A percentile compares a stretch with the other conserved stretches of the same genome.
These are phyloP conservation scores for Amphilophus citrinellus DNA, from an alignment of 2,113 vertebrate genomes.

Conservation along the genomic window DNA sequence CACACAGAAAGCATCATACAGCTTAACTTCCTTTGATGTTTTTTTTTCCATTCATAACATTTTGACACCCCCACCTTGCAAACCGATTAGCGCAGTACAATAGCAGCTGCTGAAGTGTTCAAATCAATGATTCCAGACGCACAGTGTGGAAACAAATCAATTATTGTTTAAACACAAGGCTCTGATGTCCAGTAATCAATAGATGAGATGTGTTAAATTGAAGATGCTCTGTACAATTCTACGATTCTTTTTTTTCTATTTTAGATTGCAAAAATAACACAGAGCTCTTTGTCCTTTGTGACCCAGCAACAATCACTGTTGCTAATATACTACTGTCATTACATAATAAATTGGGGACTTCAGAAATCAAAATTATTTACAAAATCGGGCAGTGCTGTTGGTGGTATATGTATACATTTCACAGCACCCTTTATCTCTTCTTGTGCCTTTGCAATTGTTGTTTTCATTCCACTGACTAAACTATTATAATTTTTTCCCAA, in stretches of 20 bases:
- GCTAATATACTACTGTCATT: neutral
- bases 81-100: slow-evolving; percentile 80
- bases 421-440: neutral
- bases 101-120: slow-evolving; percentile 80
- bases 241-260: neutral
- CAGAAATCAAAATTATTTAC: slow-evolving; percentile 18
- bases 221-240: slow-evolving; percentile 71
- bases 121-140: slow-evolving; percentile 84
- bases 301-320: slow-evolving; percentile 22
- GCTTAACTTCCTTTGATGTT: slow-evolving; percentile 51
- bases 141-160: slow-evolving; percentile 85
- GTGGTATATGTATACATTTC: neutral
- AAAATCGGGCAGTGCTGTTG: neutral
- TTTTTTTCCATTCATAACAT: slow-evolving; percentile 69
- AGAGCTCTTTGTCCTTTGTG: slow-evolving; percentile 32
- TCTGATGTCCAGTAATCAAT: slow-evolving; percentile 83
- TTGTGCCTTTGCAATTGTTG: neutral
- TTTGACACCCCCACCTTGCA: slow-evolving; percentile 78
- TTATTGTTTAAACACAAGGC: slow-evolving; percentile 85
- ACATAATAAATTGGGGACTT: neutral
- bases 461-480: slow-evolving; percentile 1
- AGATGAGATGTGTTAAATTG: slow-evolving; percentile 81
- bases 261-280: slow-evolving; percentile 19
- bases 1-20: neutral
- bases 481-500: neutral